Evolutionary conservation across 2,888 invertebrate species (phyloP).

Genomic region (Copidosoma aretas): DNA sequence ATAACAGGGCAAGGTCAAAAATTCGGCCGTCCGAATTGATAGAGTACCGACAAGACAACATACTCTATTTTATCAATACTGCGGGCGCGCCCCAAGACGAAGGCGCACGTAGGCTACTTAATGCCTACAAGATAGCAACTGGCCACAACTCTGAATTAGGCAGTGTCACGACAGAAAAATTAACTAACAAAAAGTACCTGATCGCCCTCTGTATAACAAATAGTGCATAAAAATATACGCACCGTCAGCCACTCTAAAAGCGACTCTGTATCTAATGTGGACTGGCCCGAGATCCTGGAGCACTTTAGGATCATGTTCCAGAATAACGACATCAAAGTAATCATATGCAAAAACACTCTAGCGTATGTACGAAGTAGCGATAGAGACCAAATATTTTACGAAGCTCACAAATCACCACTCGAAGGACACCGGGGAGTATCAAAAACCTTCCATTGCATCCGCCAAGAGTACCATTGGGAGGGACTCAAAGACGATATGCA

Average conservation of each 20-base stretch:
- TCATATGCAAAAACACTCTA: not conserved
- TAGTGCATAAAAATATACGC: not conserved
- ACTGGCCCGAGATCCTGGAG: not conserved
- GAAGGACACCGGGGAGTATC: conserved; percentile 22
- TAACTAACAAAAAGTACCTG: too few relatives aligned
- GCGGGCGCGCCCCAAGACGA: too few relatives aligned
- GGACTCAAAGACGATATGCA: conserved; percentile 22
- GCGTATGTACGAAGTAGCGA: not conserved
- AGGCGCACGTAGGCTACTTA: too few relatives aligned
- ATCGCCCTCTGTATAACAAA: not conserved
- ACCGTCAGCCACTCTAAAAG: not conserved
- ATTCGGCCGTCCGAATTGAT: too few relatives aligned
- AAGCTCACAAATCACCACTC: not conserved
- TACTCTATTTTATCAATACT: too few relatives aligned
- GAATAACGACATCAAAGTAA: not conserved
- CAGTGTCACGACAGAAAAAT: too few relatives aligned
- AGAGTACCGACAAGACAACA: too few relatives aligned
- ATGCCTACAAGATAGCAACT: too few relatives aligned
- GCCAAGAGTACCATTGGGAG: conserved; percentile 26
- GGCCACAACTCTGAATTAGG: too few relatives aligned
- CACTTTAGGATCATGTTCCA: not conserved
- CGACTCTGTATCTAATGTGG: not conserved
- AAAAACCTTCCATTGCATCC: conserved; percentile 29
- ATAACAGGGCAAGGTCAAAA: too few relatives aligned
- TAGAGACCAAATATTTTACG: not conserved